Evolutionary conservation across 2,113 vertebrate species (phyloP), one percentile per base, ranked within the genome.

Genomic region (Xiphorhynchus elegans): DNA sequence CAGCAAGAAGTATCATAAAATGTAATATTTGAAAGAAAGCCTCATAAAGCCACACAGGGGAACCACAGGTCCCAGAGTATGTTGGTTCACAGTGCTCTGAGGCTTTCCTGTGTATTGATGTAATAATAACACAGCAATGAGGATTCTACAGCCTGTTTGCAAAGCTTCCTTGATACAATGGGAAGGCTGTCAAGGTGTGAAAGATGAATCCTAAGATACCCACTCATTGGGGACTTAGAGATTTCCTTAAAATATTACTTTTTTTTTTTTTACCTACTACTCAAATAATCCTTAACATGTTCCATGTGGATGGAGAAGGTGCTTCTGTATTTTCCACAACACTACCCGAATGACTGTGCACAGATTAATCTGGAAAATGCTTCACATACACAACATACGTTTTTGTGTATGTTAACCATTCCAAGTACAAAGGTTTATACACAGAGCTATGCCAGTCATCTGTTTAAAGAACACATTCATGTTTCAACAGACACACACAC

Each of bases 281-380:
- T 31, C 39, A 37, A 77, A 58, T 17, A 44, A 73, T 3, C 28
- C 18, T 74, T n/a, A 9, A 15, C 24, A 6, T 10, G 31, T n/a
- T 44, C 9, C 10, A 9, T 0, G 0, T 12, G 44, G 28, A 31
- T 33, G 53, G 16, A 64, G 31, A 19, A 7, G 10, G 5, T 40
- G 35, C 25, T 44, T 62, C 56, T 67, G 25, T 44, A 16, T 33
- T 42, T 92, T 58, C 35, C 63, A 58, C 31, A 75, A 12, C 6
- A 1, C 20, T 10, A 13, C 31, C 17, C 1, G 10, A 23, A 11
- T 4, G 53, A 18, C 8, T 68, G 29, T 17, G 58, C 25, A 31
- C 1, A 37, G 62, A 17, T 10, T 63, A 59, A 58, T 40, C 18
- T 55, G 42, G 37, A n/a, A 67, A 90, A 33, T 3, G 0, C 8